Evolutionary conservation across 37 sponge, comb jelly and placozoan genomes (phyloP).

Genomic region (Ephydatia muelleri): DNA sequence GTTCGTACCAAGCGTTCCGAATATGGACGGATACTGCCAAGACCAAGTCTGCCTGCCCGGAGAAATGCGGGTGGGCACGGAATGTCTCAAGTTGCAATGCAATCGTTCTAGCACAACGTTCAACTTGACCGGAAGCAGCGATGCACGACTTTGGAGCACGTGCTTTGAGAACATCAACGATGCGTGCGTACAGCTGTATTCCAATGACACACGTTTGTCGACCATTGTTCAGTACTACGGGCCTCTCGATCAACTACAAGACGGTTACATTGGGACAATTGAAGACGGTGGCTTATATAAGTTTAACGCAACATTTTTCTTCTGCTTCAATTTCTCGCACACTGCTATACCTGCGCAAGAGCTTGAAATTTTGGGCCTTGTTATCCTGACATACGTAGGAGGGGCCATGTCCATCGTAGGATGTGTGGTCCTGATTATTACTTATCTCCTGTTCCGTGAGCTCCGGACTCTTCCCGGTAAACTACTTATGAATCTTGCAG

Average conservation of each 20-base stretch:
- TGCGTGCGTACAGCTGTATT: background rate
- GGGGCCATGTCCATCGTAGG: conserved; percentile 51
- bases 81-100: no score
- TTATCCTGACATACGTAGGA: conserved; percentile 52
- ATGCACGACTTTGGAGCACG: no score
- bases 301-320: background rate
- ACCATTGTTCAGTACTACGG: background rate
- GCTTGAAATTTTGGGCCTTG: background rate
- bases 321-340: background rate
- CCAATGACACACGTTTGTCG: background rate
- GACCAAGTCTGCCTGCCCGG: no score
- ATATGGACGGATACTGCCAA: no score
- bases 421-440: conserved; percentile 34
- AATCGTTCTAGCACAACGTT: no score
- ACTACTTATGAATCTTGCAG: conserved; percentile 51
- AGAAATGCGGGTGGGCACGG: no score
- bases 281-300: background rate
- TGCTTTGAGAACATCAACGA: no score
- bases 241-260: background rate
- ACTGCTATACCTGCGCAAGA: no score
- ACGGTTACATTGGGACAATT: background rate
- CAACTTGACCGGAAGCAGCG: no score
- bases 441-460: conserved; percentile 46
- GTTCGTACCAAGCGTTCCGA: background rate
- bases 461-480: conserved; percentile 47